A percentile compares a stretch with the other conserved stretches of the same genome.
phyloP scores from a whole-genome alignment of 2,113 vertebrate genomes.

The Brachirus orientalis region DNA sequence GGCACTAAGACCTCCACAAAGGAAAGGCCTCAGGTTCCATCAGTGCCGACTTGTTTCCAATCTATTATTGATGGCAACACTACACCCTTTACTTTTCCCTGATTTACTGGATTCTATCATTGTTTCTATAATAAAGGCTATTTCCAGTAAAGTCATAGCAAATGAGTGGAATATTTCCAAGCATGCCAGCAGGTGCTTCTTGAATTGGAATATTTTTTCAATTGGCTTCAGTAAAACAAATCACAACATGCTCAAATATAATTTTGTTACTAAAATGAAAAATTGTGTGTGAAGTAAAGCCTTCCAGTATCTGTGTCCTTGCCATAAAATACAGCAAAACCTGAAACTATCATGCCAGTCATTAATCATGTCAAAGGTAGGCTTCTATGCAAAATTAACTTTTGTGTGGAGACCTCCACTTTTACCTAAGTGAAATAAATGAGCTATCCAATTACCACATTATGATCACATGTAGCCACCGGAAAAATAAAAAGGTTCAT shows the following conservation, averaged over 20 bases:
- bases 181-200: slow-evolving; percentile 51
- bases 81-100: slow-evolving; percentile 79
- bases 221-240: slow-evolving; percentile 60
- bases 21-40: slow-evolving; percentile 78
- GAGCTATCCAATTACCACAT: slow-evolving; percentile 76
- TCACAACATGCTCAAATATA: slow-evolving; percentile 6
- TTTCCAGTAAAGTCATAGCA: slow-evolving; percentile 74
- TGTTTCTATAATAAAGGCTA: slow-evolving; percentile 77
- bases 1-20: slow-evolving; percentile 79
- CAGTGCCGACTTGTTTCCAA: slow-evolving; percentile 78
- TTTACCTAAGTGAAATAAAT: slow-evolving; percentile 74
- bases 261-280: slow-evolving; percentile 16
- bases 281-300: neutral
- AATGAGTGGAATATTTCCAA: slow-evolving; percentile 71
- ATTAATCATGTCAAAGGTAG: slow-evolving; percentile 67
- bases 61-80: slow-evolving; percentile 81
- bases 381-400: slow-evolving; percentile 67
- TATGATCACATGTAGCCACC: slow-evolving; percentile 57
- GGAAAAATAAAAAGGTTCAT: slow-evolving; percentile 11
- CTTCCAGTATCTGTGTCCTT: neutral
- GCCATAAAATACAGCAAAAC: slow-evolving; percentile 27
- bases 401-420: slow-evolving; percentile 64
- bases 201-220: slow-evolving; percentile 33
- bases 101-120: slow-evolving; percentile 81
- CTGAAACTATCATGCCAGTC: slow-evolving; percentile 50